Evolutionary conservation across 2,888 invertebrate species (phyloP).

Genomic region (Zhuqinia jingwanae): DNA sequence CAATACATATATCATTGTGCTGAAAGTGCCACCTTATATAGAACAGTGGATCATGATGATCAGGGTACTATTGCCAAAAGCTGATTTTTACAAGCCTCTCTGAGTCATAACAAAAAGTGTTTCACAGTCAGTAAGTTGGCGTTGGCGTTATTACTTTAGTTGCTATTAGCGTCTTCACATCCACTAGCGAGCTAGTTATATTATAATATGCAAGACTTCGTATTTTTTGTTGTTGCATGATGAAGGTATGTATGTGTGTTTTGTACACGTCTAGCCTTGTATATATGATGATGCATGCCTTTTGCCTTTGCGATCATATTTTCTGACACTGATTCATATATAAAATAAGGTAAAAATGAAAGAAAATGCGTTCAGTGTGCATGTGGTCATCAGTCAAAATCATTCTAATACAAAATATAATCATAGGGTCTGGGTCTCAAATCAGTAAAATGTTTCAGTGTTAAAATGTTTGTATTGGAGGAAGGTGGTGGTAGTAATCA

Average conservation of each 20-base stretch:
- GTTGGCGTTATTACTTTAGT: constrained; percentile 58
- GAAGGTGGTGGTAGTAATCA: not conserved
- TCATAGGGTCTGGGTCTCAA: not conserved
- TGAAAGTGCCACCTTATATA: constrained; percentile 21
- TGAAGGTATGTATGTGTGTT: not conserved
- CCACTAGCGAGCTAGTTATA: not conserved
- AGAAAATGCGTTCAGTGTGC: constrained; percentile 2
- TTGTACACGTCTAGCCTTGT: no score
- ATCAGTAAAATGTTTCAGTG: constrained; percentile 10
- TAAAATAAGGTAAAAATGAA: not conserved
- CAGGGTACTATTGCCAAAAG: constrained; percentile 61
- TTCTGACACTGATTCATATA: constrained; percentile 1
- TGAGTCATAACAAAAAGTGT: constrained; percentile 60
- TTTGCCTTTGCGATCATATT: no score
- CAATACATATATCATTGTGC: not conserved
- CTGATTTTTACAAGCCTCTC: constrained; percentile 59
- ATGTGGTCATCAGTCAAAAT: not conserved
- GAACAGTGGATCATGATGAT: constrained; percentile 39
- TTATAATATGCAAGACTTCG: not conserved
- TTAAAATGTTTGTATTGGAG: not conserved
- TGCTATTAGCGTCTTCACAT: constrained; percentile 50
- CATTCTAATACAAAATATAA: constrained; percentile 1
- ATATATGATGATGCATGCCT: no score
- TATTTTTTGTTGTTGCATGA: no score
- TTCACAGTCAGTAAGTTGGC: constrained; percentile 29